Evolutionary conservation across 2,797 vertebrate genomes (phyloP).

Genomic region (Hydrophis major): DNA sequence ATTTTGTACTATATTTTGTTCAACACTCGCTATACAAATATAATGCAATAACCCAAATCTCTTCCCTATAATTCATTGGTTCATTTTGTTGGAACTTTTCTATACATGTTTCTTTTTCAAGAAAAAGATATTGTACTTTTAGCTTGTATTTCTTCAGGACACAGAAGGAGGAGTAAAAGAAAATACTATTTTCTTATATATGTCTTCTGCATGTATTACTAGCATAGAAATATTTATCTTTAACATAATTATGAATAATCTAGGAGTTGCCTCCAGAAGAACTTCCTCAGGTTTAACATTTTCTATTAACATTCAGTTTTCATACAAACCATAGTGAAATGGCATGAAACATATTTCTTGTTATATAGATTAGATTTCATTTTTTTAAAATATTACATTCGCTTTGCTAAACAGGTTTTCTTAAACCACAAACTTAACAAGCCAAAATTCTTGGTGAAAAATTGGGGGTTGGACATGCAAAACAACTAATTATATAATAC

Average conservation of each 20-base stretch:
- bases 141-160: background rate
- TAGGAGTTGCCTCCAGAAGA: background rate
- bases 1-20: slow-evolving; percentile 27
- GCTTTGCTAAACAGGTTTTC: background rate
- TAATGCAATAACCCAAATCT: slow-evolving; percentile 13
- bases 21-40: slow-evolving; percentile 46
- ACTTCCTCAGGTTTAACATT: background rate
- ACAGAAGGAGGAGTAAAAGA: background rate
- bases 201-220: background rate
- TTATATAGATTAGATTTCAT: background rate
- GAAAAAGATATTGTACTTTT: background rate
- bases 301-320: background rate
- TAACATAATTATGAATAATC: background rate
- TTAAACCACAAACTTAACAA: background rate
- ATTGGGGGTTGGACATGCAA: background rate
- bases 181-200: background rate
- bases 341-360: background rate
- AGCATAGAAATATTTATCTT: background rate
- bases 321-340: background rate
- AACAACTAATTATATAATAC: background rate
- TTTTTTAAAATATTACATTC: background rate
- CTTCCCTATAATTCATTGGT: slow-evolving; percentile 24
- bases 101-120: background rate
- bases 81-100: slow-evolving; percentile 1
- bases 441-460: background rate